Evolutionary conservation across 2,113 vertebrate genomes (phyloP), one percentile per base, ranked within the genome.

Genomic region (Chrysemys picta): DNA sequence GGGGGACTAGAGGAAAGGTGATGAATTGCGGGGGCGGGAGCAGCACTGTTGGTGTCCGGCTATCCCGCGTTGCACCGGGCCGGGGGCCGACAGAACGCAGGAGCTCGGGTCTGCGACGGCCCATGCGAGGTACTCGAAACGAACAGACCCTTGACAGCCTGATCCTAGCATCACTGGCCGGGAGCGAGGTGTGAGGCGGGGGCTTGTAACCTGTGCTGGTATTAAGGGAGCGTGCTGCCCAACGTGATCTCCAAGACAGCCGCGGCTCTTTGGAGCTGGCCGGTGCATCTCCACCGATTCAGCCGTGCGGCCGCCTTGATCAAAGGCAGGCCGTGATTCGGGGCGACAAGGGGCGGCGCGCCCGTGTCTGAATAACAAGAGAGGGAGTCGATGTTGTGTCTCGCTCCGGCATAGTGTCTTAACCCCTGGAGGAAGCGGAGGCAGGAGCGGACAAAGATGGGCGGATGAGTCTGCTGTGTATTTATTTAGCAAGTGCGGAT

Each of bases 31-130:
- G 10, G 50, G 79, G 9, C 10, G 4, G 35, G 12, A 2, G 29
- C 53, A 54, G 21, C 53, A 54, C 12, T 5, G n/a, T 38, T 9
- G 17, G 69, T 21, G n/a, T 21, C 69, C 5, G 19, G 38, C 35
- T 38, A 8, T 9, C n/a, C 9, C 5, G 19, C 4, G 19, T 38
- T 5, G n/a, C 21, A 22, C n/a, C n/a, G 2, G n/a, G 19, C 17
- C 21, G 17, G 38, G 19, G 10, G 69, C 69, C 21, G n/a, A n/a
- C 69, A 5, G n/a, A 22, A 11, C 1, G 8, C n/a, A 9, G 69
- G 69, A 22, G 59, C 59, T 31, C 59, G 6, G 13, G 29, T 62
- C 29, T 35, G 59, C 12, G 5, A 31, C 6, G 29, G 59, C 13
- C 59, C 29, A 6, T 29, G 59, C 29, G 5, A 3, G 29, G 57